phyloP scores from a whole-genome alignment of 2,113 vertebrate species.

The Antigone vipio region DNA sequence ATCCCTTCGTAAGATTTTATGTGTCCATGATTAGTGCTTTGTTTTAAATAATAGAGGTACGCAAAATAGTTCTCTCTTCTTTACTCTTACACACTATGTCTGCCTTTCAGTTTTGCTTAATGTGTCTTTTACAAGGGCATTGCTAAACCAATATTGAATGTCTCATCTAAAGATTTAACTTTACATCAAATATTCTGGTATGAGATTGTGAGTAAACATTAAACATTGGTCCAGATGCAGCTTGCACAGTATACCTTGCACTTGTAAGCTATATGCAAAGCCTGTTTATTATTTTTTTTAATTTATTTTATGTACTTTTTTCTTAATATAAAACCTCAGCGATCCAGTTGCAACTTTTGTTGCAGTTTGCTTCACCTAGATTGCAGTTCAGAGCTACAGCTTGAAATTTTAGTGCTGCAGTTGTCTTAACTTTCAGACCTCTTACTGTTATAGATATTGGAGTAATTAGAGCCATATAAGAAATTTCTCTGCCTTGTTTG shows the following conservation, averaged over 20 bases:
- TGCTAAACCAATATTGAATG: background rate
- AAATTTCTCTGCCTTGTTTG: background rate
- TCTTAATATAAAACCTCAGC: background rate
- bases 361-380: background rate
- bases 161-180: background rate
- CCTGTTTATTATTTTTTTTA: background rate
- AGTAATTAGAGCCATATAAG: background rate
- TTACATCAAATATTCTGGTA: background rate
- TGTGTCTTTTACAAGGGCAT: background rate
- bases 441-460: background rate
- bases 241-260: background rate
- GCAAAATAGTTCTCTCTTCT: background rate
- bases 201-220: background rate
- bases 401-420: background rate
- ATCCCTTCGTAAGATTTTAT: accelerated
- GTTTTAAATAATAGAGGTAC: background rate
- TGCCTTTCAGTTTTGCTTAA: background rate
- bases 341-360: background rate
- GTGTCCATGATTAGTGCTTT: background rate
- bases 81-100: background rate
- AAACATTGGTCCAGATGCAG: background rate
- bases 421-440: background rate
- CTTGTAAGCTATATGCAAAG: background rate
- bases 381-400: background rate
- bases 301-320: background rate